Conservation (phyloP, 2,113 vertebrate genomes). For the Boulengerochromis microlepis region DNA sequence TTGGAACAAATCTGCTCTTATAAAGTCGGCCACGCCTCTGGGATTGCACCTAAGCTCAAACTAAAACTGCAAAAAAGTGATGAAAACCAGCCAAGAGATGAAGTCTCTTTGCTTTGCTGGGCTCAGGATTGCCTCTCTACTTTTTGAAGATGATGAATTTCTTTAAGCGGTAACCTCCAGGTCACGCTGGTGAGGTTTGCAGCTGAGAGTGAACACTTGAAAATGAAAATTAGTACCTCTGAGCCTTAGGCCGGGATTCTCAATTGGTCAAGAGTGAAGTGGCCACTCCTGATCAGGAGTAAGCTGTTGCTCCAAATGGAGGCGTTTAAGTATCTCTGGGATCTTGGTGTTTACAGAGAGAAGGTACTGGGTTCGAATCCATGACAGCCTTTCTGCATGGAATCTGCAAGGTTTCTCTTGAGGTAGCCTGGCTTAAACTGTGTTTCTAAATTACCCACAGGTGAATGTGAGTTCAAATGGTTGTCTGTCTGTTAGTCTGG, state of each 20-base stretch:
- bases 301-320: not conserved
- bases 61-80: not conserved
- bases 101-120: not conserved
- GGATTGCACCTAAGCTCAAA: not conserved
- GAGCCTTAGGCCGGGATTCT: rapidly evolving
- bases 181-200: not conserved
- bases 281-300: not conserved
- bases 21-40: not conserved
- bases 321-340: not conserved
- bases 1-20: not conserved
- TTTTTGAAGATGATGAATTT: not conserved
- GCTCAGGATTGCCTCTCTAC: not conserved
- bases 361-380: not conserved
- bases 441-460: not conserved
- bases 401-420: not conserved
- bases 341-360: rapidly evolving
- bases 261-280: not conserved
- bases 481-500: not conserved
- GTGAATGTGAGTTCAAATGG: not conserved
- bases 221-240: not conserved
- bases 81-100: not conserved
- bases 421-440: not conserved
- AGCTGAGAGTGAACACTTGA: not conserved
- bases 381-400: not conserved
- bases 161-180: rapidly evolving